Evolutionary conservation across 2,797 vertebrate genomes (phyloP).

Genomic region (Peromyscus melanophrys): DNA sequence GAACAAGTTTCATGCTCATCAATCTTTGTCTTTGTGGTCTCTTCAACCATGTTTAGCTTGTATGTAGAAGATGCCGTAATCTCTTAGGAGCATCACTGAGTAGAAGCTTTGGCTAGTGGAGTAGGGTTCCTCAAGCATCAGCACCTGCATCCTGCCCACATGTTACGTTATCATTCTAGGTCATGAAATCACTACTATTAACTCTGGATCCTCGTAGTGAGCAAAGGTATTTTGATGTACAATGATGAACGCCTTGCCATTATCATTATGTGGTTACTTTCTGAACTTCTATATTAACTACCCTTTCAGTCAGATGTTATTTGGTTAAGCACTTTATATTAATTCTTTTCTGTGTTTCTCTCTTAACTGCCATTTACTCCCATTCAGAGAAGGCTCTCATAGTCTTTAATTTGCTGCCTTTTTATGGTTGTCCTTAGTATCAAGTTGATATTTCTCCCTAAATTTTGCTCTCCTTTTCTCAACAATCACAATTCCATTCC

Average conservation of each 20-base stretch:
- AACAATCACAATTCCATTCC: neutral
- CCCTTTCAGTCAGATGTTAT: neutral
- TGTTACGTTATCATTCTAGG: neutral
- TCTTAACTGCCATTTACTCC: neutral
- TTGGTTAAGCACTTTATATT: neutral
- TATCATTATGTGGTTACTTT: neutral
- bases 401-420: too few species aligned
- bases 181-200: neutral
- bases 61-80: neutral
- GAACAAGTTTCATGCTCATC: neutral
- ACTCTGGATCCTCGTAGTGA: neutral
- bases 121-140: neutral
- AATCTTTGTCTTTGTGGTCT: neutral
- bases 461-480: neutral
- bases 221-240: neutral
- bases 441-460: neutral
- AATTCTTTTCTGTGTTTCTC: neutral
- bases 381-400: neutral
- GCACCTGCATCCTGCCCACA: neutral
- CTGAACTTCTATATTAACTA: neutral
- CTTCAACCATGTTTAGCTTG: accelerated
- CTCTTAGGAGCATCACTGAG: neutral
- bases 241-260: neutral
- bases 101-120: neutral
- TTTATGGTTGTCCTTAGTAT: neutral